These are phyloP conservation scores for Dermolepida albohirtum DNA, from an alignment of 2,888 invertebrate species.

Conservation along the genomic window DNA sequence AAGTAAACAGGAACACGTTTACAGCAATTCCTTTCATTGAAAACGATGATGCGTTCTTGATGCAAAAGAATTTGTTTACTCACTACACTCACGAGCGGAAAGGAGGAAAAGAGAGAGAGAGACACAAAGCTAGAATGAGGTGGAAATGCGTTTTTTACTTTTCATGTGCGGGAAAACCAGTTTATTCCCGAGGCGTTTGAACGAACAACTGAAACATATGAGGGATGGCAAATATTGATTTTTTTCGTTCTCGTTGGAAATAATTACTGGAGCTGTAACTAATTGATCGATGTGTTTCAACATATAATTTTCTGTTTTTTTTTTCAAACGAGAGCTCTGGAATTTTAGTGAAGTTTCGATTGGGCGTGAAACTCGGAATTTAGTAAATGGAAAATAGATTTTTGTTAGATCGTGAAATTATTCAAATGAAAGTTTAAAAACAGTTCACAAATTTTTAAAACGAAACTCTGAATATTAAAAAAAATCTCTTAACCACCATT, in stretches of 20 bases:
- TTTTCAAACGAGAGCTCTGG: neutral
- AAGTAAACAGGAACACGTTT: constrained; percentile 54
- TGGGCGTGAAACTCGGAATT: too few relatives aligned
- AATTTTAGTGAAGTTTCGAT: too few relatives aligned
- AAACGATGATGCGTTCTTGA: constrained; percentile 37
- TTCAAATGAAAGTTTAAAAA: too few relatives aligned
- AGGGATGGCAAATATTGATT: constrained; percentile 34
- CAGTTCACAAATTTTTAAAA: too few relatives aligned
- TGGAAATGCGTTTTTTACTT: constrained; percentile 26
- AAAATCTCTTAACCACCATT: too few relatives aligned
- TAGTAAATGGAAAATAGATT: too few relatives aligned
- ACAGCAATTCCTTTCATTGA: constrained; percentile 48
- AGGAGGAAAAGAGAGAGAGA: neutral
- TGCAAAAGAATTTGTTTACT: constrained; percentile 30
- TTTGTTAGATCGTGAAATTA: too few relatives aligned
- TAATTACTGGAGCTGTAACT: constrained; percentile 50
- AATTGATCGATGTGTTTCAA: constrained; percentile 47
- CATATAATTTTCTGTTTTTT: constrained; percentile 35
- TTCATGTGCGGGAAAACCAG: constrained; percentile 12
- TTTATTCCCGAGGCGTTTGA: constrained; percentile 20
- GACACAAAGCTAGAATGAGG: neutral
- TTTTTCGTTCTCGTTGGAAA: constrained; percentile 42
- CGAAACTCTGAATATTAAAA: too few relatives aligned
- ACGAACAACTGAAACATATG: constrained; percentile 2
- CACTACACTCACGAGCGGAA: neutral